A percentile compares a stretch with the other conserved stretches of the same genome.
Evolutionary conservation across 2,888 invertebrate species (phyloP).

Genomic region (Drosophila phalerata): DNA sequence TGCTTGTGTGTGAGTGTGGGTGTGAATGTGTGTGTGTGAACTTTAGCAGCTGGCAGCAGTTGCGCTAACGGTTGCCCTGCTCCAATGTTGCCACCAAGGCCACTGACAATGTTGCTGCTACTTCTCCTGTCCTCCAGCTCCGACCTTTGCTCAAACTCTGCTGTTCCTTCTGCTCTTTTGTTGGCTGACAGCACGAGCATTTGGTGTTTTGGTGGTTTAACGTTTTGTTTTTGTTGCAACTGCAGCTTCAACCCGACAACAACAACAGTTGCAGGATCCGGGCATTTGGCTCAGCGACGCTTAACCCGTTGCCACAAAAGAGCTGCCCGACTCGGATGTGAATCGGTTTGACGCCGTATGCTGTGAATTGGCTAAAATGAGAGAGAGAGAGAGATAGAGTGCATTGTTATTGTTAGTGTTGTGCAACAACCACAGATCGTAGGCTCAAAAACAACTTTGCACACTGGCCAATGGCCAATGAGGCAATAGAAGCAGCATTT

Average conservation of each 20-base stretch:
- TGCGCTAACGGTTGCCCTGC: slow-evolving; percentile 60
- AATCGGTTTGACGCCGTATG: background rate
- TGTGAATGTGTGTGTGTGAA: slow-evolving; percentile 65
- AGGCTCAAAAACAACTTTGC: slow-evolving; percentile 74
- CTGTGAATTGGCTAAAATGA: background rate
- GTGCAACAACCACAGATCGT: slow-evolving; percentile 49
- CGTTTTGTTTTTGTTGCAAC: slow-evolving; percentile 65
- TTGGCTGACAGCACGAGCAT: slow-evolving; percentile 72
- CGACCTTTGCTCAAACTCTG: background rate
- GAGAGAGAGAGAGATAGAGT: background rate
- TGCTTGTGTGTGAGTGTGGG: too few species aligned
- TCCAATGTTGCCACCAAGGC: slow-evolving; percentile 48
- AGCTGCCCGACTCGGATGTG: slow-evolving; percentile 16
- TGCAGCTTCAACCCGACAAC: slow-evolving; percentile 15
- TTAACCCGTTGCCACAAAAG: slow-evolving; percentile 55
- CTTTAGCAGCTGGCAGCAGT: slow-evolving; percentile 72
- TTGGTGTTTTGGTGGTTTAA: slow-evolving; percentile 80
- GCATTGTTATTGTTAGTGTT: slow-evolving; percentile 6
- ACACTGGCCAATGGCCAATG: slow-evolving; percentile 34
- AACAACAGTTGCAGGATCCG: slow-evolving; percentile 15
- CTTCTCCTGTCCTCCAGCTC: slow-evolving; percentile 9
- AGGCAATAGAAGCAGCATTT: slow-evolving; percentile 39
- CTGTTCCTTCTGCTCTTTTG: slow-evolving; percentile 22
- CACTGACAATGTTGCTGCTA: slow-evolving; percentile 44
- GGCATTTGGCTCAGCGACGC: slow-evolving; percentile 45